Percentiles rank a stretch among this genome's conserved stretches.
These are phyloP conservation scores for Lathamus discolor DNA, from an alignment of 2,113 vertebrate genomes.

Conservation along the genomic window DNA sequence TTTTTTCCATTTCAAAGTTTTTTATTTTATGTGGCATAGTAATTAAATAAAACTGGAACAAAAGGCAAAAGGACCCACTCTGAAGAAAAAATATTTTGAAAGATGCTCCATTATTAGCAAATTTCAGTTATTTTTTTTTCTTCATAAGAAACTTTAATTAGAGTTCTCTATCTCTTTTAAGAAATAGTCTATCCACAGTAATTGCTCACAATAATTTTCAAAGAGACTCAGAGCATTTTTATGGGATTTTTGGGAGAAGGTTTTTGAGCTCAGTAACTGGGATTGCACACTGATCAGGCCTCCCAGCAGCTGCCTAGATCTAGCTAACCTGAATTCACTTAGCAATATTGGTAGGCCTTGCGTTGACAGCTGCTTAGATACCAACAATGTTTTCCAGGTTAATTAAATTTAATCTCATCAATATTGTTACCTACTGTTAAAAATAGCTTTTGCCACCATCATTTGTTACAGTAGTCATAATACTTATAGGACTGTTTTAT, in stretches of 20 bases:
- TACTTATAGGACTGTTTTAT: background rate
- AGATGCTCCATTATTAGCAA: background rate
- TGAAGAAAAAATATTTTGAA: background rate
- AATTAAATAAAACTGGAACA: background rate
- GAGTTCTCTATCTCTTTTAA: background rate
- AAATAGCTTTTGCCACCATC: background rate
- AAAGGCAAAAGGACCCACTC: fast-evolving
- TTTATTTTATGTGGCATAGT: background rate
- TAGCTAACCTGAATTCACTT: background rate
- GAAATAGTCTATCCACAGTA: background rate
- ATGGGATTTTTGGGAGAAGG: background rate
- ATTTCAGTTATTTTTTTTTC: background rate
- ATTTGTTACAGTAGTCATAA: background rate
- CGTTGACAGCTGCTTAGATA: background rate
- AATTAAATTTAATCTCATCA: background rate
- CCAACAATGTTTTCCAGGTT: background rate
- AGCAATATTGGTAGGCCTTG: background rate
- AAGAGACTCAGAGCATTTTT: background rate
- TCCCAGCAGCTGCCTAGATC: background rate
- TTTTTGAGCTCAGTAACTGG: background rate
- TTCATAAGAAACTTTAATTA: background rate
- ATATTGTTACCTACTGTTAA: background rate
- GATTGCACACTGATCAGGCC: background rate
- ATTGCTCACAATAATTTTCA: fast-evolving
- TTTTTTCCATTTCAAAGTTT: background rate